A percentile compares a stretch with the other conserved stretches of the same genome.
Conservation (phyloP, 2,797 vertebrate species). For the Ceyx erithaca region DNA sequence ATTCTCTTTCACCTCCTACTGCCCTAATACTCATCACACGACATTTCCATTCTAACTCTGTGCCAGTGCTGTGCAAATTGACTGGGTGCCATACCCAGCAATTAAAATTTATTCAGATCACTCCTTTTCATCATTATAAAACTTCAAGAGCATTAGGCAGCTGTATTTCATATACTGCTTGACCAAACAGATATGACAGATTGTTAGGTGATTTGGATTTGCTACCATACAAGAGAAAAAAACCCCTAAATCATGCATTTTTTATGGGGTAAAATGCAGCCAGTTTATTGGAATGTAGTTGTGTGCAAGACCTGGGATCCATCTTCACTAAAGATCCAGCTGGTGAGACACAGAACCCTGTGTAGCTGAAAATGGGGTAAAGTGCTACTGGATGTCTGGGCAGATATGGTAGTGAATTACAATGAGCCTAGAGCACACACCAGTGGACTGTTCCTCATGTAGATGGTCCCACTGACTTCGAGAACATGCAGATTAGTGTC, state of each 20-base stretch:
- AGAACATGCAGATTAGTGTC: not conserved
- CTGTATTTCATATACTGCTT: constrained; percentile 32
- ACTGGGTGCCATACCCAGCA: not conserved
- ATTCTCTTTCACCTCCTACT: not conserved
- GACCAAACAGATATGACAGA: not conserved
- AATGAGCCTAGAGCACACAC: not conserved
- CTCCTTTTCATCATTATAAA: constrained; percentile 16
- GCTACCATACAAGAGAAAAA: not conserved
- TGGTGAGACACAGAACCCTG: not conserved
- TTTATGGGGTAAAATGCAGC: not conserved
- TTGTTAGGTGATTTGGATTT: not conserved
- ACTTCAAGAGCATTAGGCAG: not conserved
- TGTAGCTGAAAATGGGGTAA: not conserved
- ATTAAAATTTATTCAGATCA: constrained; percentile 9
- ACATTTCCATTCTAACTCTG: not conserved
- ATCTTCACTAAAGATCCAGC: not conserved
- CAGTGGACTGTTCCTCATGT: not conserved
- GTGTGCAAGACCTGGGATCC: not conserved
- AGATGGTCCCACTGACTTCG: not conserved
- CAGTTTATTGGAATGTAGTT: not conserved
- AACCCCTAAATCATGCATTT: not conserved
- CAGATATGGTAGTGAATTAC: not conserved
- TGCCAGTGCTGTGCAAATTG: not conserved
- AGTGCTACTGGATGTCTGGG: not conserved
- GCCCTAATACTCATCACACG: not conserved